These are phyloP conservation scores for Chauna torquata DNA, from an alignment of 2,113 vertebrate species.

Conservation along the genomic window DNA sequence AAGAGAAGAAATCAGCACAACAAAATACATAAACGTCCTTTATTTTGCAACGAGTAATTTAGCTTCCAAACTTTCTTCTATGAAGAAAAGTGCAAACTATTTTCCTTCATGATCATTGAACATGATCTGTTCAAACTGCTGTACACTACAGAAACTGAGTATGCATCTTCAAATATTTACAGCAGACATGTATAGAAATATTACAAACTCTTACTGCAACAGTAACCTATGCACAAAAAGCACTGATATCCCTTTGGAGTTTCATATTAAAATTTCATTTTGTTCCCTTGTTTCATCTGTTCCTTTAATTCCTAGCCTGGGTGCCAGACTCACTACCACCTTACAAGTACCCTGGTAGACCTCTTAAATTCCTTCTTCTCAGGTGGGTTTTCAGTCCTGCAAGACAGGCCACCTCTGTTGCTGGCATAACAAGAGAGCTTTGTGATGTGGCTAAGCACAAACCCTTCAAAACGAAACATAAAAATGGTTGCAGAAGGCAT, in stretches of 20 bases:
- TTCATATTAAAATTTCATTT: background rate
- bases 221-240: fast-evolving
- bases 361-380: background rate
- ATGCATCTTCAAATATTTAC: background rate
- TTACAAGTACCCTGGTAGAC: background rate
- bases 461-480: background rate
- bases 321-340: background rate
- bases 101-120: background rate
- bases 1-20: background rate
- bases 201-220: background rate
- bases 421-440: background rate
- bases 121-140: background rate
- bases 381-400: background rate
- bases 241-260: background rate
- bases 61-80: background rate
- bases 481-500: background rate
- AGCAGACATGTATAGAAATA: background rate
- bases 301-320: background rate
- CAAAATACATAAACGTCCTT: background rate
- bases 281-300: background rate
- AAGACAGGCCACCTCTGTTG: background rate
- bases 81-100: background rate
- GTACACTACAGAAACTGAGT: background rate
- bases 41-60: background rate
- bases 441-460: background rate